Evolutionary conservation across 2,888 invertebrate genomes (phyloP), one percentile per base, ranked within the genome.

Genomic region (Galerucella calmariensis): DNA sequence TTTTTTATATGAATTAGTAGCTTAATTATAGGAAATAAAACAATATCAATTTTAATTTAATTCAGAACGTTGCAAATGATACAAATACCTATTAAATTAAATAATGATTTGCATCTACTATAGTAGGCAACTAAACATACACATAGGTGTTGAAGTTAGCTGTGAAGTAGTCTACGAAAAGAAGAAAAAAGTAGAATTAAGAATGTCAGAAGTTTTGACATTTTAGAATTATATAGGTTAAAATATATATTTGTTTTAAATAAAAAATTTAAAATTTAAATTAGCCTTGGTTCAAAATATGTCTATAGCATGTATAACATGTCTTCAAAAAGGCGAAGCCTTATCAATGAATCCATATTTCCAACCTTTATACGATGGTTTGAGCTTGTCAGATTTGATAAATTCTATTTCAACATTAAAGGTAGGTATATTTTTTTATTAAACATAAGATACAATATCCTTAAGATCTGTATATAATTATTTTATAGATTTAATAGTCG

Each of bases 261-360:
- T 10, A 56, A 56, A 56, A 56, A 20, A 16, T 56, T 16, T 56
- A 56, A 56, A 20, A 16, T 56, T 16, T 56, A 56, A 56, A 56
- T 56, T 56, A 56, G 16, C 11, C 0, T 3, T 20, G 35, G 10
- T 16, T 11, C 9, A 69, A 61, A 72, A 67, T 16, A 69, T 69
- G 69, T 44, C 61, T 48, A 11, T 56, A 59, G 20, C 46, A 44
- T 77, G 76, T 70, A 58, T 66, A 71, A 67, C 74, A 67, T 77
- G 76, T 59, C 65, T 67, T 56, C 73, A 63, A 67, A 73, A 24
- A 66, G 48, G 62, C 12, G 72, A 72, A 5, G 62, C 67, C 8
- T 8, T 20, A 35, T 27, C 66, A 56, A 73, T 73, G 70, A 74
- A 62, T 67, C 53, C 72, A 14, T 67, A 70, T 65, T 77, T 74